phyloP scores from a whole-genome alignment of 2,797 vertebrate genomes.

The Epinephelus awoara region DNA sequence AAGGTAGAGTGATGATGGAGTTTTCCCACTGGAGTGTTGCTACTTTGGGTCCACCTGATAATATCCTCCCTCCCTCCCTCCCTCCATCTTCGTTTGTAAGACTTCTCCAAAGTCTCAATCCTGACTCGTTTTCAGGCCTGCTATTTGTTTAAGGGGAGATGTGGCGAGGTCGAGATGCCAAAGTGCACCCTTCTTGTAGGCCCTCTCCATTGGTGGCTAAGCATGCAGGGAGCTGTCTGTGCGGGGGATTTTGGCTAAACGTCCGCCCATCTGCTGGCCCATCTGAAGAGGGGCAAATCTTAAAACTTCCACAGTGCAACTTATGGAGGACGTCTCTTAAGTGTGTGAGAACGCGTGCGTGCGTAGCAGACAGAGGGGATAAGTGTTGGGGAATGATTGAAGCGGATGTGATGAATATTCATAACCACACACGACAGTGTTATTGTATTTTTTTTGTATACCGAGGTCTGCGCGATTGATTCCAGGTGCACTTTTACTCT shows the following conservation, averaged over 20 bases:
- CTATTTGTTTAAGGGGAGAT: conserved; percentile 56
- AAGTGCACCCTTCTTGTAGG: conserved; percentile 58
- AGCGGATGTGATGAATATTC: conserved; percentile 53
- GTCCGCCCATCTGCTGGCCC: conserved; percentile 76
- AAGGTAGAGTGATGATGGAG: conserved; percentile 9
- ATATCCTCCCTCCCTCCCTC: neutral
- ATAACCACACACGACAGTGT: conserved; percentile 30
- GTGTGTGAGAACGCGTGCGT: conserved; percentile 7
- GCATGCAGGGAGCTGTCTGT: conserved; percentile 70
- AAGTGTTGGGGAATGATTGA: conserved; percentile 20
- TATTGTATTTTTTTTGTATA: conserved; percentile 12
- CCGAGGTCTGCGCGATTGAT: conserved; percentile 8
- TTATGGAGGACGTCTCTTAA: conserved; percentile 41
- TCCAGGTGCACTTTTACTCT: conserved; percentile 37
- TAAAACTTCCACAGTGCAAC: conserved; percentile 59
- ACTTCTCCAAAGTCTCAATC: neutral
- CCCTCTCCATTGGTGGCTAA: conserved; percentile 66
- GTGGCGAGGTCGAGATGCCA: conserved; percentile 63
- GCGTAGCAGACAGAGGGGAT: neutral
- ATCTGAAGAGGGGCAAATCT: conserved; percentile 71
- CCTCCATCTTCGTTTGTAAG: neutral
- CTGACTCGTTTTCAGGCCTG: conserved; percentile 38
- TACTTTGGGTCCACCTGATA: conserved; percentile 12
- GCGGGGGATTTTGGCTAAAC: conserved; percentile 76
- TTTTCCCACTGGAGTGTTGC: conserved; percentile 6